Base-by-base conservation (phyloP, 2,888 invertebrate species). In the Chrysolina oricalcia region DNA sequence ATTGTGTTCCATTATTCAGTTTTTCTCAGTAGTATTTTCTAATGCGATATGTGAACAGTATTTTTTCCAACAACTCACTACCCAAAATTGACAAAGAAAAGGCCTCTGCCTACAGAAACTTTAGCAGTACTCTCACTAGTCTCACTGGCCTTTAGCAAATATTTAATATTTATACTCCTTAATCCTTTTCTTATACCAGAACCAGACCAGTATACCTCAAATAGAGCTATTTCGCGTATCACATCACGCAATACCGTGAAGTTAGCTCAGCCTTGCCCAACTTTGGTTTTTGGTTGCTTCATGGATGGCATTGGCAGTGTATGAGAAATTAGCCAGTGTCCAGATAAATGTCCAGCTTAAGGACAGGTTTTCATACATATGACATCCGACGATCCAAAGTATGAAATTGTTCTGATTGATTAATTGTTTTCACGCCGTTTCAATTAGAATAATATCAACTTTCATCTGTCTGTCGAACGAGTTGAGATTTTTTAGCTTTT, bases 1-100 rank as follows among this genome's bases (percentile, higher is more conserved):
- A 66, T 70, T 70, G 27, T 70, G 59, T 50, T 74, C 70, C 73
- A 74, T 74, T 10, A 21, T 40, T 4, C 9, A 27, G n/a, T 48
- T 67, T 67, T 53, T 43, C 43, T 43, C 11, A 17, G 10, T 21
- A 53, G 13, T 21, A 27, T 48, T 50, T 48, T 13, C 21, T 48
- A 35, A 35, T 63, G 63, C 48, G 21, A 27, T 59, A n/a, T 11
- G 13, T n/a, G 6, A 10, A 11, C 21, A 11, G 53, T 53, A 11
- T 13, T 19, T 23, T 53, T 53, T 6, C 21, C 21, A 53, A 13
- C 5, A 53, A 53, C 21, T 53, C 6, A 19, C 50, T 19, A 10
- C 19, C 17, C 4, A 13, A 21, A 53, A 53, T 21, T 53, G 2
- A 1, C 11, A 53, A 1, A 17, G 13, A 27, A 15, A 59, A 17